A percentile compares a stretch with the other conserved stretches of the same genome.
Evolutionary conservation across 2,113 vertebrate species (phyloP).

Genomic region (Panthera leo): DNA sequence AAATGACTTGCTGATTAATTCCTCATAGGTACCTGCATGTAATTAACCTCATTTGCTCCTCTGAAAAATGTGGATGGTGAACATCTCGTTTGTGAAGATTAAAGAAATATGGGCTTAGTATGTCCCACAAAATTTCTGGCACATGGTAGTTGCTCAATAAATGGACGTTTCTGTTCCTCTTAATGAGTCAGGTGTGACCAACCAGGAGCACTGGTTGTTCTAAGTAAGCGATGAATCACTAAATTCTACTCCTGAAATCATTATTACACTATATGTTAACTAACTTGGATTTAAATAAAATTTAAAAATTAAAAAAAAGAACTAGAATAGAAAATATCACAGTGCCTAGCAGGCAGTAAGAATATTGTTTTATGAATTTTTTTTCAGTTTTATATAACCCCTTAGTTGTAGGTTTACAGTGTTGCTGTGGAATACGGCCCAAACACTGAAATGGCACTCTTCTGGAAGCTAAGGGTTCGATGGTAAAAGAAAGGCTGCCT

Average conservation of each 20-base stretch:
- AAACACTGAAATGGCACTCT: neutral
- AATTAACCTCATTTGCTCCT: neutral
- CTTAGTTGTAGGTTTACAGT: neutral
- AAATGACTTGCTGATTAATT: conserved; percentile 2
- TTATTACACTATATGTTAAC: too few species aligned
- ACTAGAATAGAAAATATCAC: neutral
- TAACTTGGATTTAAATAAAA: too few species aligned
- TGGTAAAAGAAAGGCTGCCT: neutral
- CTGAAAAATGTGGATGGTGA: neutral
- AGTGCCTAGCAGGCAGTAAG: neutral
- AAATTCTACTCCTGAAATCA: too few species aligned
- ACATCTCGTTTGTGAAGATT: neutral
- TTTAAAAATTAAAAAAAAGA: neutral
- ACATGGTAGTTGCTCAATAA: neutral
- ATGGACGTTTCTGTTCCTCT: neutral
- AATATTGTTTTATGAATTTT: neutral
- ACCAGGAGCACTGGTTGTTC: neutral
- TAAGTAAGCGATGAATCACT: too few species aligned
- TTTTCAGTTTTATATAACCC: neutral
- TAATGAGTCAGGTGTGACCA: neutral
- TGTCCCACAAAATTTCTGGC: neutral
- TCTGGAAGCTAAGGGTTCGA: neutral
- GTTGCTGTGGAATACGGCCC: neutral
- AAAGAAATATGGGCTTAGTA: neutral
- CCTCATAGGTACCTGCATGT: neutral